phyloP scores from a whole-genome alignment of 1,140 invertebrate species.

The Lamellibrachia luymesi region DNA sequence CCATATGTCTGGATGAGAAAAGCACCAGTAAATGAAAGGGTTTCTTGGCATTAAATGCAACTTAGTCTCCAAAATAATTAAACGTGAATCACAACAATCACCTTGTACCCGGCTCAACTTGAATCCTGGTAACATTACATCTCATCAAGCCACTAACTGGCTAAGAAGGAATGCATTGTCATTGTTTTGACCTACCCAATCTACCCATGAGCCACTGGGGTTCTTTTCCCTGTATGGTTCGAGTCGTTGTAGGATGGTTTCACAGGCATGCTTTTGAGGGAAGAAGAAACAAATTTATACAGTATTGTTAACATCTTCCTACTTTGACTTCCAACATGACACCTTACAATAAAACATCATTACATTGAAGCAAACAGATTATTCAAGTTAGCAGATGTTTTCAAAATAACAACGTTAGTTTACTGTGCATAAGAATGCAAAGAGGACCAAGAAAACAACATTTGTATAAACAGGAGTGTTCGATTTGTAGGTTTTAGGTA shows the following conservation, averaged over 20 bases:
- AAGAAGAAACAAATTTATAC: background rate
- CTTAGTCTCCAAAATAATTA: background rate
- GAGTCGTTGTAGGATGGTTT: conserved; percentile 20
- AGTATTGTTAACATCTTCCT: background rate
- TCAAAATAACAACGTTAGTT: too few species aligned
- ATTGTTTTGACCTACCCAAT: conserved; percentile 14
- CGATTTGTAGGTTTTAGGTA: too few species aligned
- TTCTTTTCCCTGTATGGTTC: conserved; percentile 12
- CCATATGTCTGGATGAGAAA: background rate
- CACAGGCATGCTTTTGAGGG: conserved; percentile 17
- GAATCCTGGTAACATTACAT: background rate
- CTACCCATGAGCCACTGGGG: conserved; percentile 18
- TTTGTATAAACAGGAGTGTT: too few species aligned
- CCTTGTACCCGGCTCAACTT: background rate
- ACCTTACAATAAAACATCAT: background rate
- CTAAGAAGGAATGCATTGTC: background rate
- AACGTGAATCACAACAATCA: background rate
- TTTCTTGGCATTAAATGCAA: background rate
- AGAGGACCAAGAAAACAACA: too few species aligned
- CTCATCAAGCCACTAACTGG: background rate
- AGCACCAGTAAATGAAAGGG: background rate
- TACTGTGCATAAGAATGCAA: too few species aligned
- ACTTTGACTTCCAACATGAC: background rate
- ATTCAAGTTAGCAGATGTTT: too few species aligned
- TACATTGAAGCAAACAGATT: background rate